Evolutionary conservation across 1,140 invertebrate genomes (phyloP).

Genomic region (Rhynchophorus ferrugineus): DNA sequence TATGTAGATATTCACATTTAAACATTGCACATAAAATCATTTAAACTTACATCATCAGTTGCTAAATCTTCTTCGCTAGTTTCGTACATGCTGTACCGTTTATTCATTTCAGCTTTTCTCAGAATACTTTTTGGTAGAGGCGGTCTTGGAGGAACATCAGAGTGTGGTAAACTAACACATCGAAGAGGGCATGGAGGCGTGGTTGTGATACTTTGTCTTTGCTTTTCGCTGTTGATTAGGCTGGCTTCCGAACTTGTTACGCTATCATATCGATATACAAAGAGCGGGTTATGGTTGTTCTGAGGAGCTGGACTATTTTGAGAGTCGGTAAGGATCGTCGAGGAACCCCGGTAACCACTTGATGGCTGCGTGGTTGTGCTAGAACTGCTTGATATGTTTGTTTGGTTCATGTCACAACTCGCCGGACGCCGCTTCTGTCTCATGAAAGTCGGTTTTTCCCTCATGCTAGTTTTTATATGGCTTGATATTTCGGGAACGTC

Average conservation of each 20-base stretch:
- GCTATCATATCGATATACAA: slow-evolving; percentile 76
- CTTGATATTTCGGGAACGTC: slow-evolving; percentile 67
- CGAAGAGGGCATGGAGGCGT: slow-evolving; percentile 52
- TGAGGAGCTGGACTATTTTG: slow-evolving; percentile 51
- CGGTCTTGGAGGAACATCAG: slow-evolving; percentile 58
- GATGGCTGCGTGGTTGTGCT: slow-evolving; percentile 71
- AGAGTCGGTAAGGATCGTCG: slow-evolving; percentile 71
- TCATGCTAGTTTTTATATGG: slow-evolving; percentile 47
- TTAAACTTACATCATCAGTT: slow-evolving; percentile 14
- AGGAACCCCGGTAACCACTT: slow-evolving; percentile 77
- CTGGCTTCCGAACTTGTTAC: slow-evolving; percentile 60
- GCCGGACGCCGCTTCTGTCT: slow-evolving; percentile 49
- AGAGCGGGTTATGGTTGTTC: slow-evolving; percentile 58
- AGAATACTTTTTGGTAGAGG: slow-evolving; percentile 62
- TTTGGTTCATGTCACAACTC: slow-evolving; percentile 57
- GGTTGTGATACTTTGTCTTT: slow-evolving; percentile 42
- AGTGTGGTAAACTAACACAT: slow-evolving; percentile 54
- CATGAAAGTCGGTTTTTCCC: slow-evolving; percentile 59
- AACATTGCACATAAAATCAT: not conserved
- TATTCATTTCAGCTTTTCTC: slow-evolving; percentile 44
- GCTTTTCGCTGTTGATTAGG: slow-evolving; percentile 47
- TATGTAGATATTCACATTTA: no score
- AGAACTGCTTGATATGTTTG: slow-evolving; percentile 61
- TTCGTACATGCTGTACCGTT: slow-evolving; percentile 76
- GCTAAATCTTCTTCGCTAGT: slow-evolving; percentile 46